Conservation (phyloP, 2,888 invertebrate species). For the Amorpha juglandis region DNA sequence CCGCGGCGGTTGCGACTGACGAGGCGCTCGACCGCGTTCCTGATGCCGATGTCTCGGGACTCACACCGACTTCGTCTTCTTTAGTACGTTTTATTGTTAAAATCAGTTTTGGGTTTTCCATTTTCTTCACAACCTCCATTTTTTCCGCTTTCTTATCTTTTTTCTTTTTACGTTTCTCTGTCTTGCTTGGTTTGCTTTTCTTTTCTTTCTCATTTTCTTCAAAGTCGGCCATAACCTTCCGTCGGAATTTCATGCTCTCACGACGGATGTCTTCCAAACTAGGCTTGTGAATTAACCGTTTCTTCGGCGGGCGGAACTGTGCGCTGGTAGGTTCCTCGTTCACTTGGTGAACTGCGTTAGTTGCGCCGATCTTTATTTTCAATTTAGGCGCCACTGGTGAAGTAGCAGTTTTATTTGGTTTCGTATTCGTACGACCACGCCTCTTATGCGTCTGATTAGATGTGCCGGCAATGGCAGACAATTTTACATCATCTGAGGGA, state of each 20-base stretch:
- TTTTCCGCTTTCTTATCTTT: slow-evolving; percentile 84
- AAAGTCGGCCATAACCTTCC: slow-evolving; percentile 93
- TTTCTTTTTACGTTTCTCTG: slow-evolving; percentile 78
- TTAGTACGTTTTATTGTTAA: slow-evolving; percentile 88
- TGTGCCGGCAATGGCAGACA: slow-evolving; percentile 54
- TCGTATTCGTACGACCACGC: slow-evolving; percentile 60
- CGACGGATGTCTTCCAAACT: slow-evolving; percentile 92
- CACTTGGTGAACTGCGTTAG: slow-evolving; percentile 82
- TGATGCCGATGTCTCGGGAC: slow-evolving; percentile 55
- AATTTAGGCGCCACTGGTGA: slow-evolving; percentile 86
- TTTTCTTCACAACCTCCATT: slow-evolving; percentile 74
- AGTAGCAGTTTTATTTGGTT: slow-evolving; percentile 53
- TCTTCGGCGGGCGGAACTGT: slow-evolving; percentile 91
- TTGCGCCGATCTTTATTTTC: slow-evolving; percentile 89
- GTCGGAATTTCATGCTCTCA: slow-evolving; percentile 94
- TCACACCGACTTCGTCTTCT: slow-evolving; percentile 57
- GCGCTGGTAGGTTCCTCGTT: slow-evolving; percentile 75
- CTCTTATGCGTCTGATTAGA: slow-evolving; percentile 59
- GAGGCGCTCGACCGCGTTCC: slow-evolving; percentile 43
- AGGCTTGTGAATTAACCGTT: slow-evolving; percentile 87
- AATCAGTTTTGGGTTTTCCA: slow-evolving; percentile 89
- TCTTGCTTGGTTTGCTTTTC: slow-evolving; percentile 69
- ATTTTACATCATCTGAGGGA: slow-evolving; percentile 63
- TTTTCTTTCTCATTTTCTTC: slow-evolving; percentile 87
- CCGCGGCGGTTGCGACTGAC: slow-evolving; percentile 56